Evolutionary conservation across 2,797 vertebrate species (phyloP).

Genomic region (Cottoperca gobio): DNA sequence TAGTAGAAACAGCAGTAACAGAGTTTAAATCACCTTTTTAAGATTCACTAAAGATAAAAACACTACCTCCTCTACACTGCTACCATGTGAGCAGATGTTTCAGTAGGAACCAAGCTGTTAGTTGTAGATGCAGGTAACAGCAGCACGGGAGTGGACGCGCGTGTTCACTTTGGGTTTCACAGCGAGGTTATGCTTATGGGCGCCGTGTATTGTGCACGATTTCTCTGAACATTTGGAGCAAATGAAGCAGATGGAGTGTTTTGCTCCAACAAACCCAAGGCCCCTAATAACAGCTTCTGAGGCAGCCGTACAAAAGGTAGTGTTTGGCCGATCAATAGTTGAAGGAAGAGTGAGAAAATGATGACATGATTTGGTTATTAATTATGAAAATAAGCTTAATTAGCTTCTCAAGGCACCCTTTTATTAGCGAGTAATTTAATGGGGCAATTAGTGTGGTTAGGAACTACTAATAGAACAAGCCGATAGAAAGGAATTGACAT

Average conservation of each 20-base stretch:
- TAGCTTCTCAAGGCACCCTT: slow-evolving; percentile 36
- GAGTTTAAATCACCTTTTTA: neutral
- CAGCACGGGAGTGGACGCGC: slow-evolving; percentile 1
- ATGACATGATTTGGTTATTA: slow-evolving; percentile 55
- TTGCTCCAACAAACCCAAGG: slow-evolving; percentile 35
- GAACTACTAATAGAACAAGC: slow-evolving; percentile 33
- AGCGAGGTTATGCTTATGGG: neutral
- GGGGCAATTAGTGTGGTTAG: slow-evolving; percentile 41
- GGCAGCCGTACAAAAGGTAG: slow-evolving; percentile 1
- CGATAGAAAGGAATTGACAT: slow-evolving; percentile 32
- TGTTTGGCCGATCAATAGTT: slow-evolving; percentile 13
- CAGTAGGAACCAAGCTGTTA: slow-evolving; percentile 49
- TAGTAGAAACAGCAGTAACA: neutral
- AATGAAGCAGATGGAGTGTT: slow-evolving; percentile 43
- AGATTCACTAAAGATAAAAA: too few species aligned
- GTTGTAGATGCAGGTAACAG: slow-evolving; percentile 18
- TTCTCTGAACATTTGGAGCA: slow-evolving; percentile 25
- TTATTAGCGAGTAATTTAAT: slow-evolving; percentile 66
- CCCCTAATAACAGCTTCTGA: slow-evolving; percentile 15
- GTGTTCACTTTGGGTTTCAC: slow-evolving; percentile 4
- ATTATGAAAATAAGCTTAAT: slow-evolving; percentile 62
- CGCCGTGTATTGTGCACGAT: neutral
- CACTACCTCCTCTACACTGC: neutral
- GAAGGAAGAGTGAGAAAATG: slow-evolving; percentile 21
- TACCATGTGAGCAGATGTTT: slow-evolving; percentile 49